Base-by-base conservation (phyloP, 35 echinoderm and acorn worm genomes). In the Apostichopus japonicus region DNA sequence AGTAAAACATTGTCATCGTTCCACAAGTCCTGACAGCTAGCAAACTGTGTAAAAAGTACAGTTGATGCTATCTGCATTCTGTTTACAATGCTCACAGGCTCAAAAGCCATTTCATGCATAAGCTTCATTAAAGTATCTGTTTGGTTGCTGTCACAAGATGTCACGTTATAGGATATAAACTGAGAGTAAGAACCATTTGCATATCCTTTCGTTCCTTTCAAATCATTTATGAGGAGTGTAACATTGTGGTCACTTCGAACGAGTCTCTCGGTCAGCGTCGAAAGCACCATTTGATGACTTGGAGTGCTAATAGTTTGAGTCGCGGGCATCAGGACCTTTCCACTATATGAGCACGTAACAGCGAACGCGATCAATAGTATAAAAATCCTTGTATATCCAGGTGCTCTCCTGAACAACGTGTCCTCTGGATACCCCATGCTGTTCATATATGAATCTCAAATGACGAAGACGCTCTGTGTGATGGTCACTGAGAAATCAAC, bases 1-100 rank as follows among this genome's bases (percentile, higher is more conserved):
- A 53, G 5, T 59, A 87, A 57, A 56, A 87, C 53, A 19, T 59
- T 87, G 0, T 87, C 24, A 61, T 87, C 55, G 15, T 87, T 87
- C 54, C 54, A 87, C 11, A 87, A 61, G 22, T 87, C 83, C 10
- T 6, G 54, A 25, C 83, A 87, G 52, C 55, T 87, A 15, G 8
- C 23, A 51, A 21, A 51, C 78, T 14, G 13, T 44, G 8, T 4
- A 13, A 6, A 51, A 21, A 80, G 14, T 80, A 79, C 14, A 11
- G 71, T 19, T 21, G 71, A 19, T 19, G 6, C 1, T 19, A 75
- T 19, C 6, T 21, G 11, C 11, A 67, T 67, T 15, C 19, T 67
- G 3, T 67, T 19, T 67, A 3, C 19, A 67, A 67, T 67, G 0
- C 63, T 9, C 19, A 15, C 19, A 19, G 11, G 63, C 11, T 67